These are phyloP conservation scores for Noturus placidus DNA, from an alignment of 2,113 vertebrate genomes.

Conservation along the genomic window DNA sequence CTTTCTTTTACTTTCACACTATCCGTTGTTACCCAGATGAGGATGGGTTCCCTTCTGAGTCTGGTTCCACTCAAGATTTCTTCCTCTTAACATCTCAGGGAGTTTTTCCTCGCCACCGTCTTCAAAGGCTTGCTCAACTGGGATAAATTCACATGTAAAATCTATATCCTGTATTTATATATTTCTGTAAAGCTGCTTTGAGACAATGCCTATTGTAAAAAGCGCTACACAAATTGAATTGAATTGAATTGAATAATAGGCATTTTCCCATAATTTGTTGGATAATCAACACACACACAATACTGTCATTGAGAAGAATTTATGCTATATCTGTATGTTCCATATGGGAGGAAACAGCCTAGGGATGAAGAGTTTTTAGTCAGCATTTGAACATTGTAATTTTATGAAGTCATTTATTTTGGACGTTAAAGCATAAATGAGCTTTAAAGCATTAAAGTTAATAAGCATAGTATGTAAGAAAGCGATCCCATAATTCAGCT, in stretches of 20 bases:
- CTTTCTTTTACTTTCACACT: no score
- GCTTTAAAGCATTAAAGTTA: not conserved
- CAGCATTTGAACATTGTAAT: not conserved
- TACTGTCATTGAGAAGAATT: not conserved
- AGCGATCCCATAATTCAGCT: not conserved
- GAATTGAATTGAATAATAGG: not conserved
- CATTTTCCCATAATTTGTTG: not conserved
- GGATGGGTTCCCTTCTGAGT: no score
- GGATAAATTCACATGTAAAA: no score
- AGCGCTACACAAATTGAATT: no score
- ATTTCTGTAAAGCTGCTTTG: no score
- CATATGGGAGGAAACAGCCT: not conserved
- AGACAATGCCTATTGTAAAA: no score
- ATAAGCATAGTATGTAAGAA: not conserved
- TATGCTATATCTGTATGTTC: not conserved
- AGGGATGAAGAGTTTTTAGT: not conserved
- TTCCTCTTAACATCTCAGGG: no score
- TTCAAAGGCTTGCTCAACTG: no score
- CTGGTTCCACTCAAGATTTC: no score
- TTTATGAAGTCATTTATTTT: not conserved
- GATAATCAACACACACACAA: not conserved
- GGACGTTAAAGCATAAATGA: not conserved
- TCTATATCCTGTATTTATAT: no score
- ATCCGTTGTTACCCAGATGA: no score
- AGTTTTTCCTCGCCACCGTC: no score